Evolutionary conservation across 2,888 invertebrate species (phyloP), one percentile per base, ranked within the genome.

Genomic region (Orgyia antiqua): DNA sequence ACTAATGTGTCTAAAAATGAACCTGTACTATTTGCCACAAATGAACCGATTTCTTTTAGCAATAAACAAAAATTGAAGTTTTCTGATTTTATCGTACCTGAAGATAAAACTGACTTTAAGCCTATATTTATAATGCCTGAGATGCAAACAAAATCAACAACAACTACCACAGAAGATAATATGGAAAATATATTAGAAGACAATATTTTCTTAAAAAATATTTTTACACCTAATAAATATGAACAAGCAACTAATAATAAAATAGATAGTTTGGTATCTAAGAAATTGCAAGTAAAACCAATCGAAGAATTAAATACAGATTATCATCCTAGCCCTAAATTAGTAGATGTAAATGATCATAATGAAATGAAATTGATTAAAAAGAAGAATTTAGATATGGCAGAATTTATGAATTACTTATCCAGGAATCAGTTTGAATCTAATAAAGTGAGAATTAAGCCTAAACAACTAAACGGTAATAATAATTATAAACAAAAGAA

Each of bases 381-480:
- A 39, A 73, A 63, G 23, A 80, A 69, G 19, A 68, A 75, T 1
- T 27, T 77, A 3, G 78, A 84, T 31, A 51, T 80, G 8, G 51
- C 66, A 5, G 77, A 80, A 18, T 55, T 86, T 13, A 42, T 84
- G 9, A 82, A 79, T 45, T 83, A 64, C 29, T 66, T 86, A 24
- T 56, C 71, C 24, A 83, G 73, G 55, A 79, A 79, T 43, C 57
- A 75, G 26, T 86, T 86, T 33, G 86, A 86, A 50, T 74, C 83
- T 0, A 63, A 42, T 32, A 84, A 76, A 60, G 42, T 77, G 17
- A 75, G 65, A 38, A 56, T 69, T n/a, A 69, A 64, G 47, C 60
- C 46, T 20, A 68, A 61, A 48, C n/a, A n/a, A n/a, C n/a, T n/a
- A n/a, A 47, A 51, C 11, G 31, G 33, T n/a, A 39, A 48, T 13